Base-by-base conservation (phyloP, 2,113 vertebrate genomes). In the Morone chrysops region DNA sequence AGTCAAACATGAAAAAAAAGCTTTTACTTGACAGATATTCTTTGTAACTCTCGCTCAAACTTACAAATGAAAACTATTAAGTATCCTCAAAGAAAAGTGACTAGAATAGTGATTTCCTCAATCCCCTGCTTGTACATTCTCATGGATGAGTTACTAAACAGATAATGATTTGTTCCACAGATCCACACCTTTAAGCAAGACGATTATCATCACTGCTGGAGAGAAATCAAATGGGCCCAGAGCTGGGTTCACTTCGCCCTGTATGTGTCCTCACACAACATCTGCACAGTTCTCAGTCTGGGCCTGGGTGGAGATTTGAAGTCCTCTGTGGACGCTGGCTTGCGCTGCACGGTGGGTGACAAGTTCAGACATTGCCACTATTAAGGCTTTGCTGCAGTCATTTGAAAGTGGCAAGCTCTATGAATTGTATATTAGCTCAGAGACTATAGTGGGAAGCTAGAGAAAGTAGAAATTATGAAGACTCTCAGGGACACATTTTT, bases 201-300 rank as follows among this genome's bases (percentile, higher is more conserved):
- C 69, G 87, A 94, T 94, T 94, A 94, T 91, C 86, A 67, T 87
- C 89, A 56, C 94, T 63, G 85, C 86, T 62, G 92, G 93, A 93
- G 87, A 84, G 85, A 89, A 94, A 92, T 89, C 75, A 75, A 81
- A 78, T 77, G 25, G 65, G 61, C 86, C 73, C 62, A 80, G 69
- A 82, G 73, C 77, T 69, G 59, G 84, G 56, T 61, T 78, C 75
- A 57, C 75, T 74, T 78, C 8, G 38, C 83, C n/a, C 81, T 70
- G 70, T 41, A 65, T 82, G 87, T 78, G 72, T 86, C 78, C 69
- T 82, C 80, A 83, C 86, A 85, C 85, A 70, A 91, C 80, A 89
- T 89, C 85, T 92, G 90, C 87, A 87, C 80, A 70, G 51, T 63
- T 76, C 70, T 25, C 59, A 63, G 43, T 61, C 43, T 63, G 41